Evolutionary conservation across 1,140 invertebrate genomes (phyloP), one percentile per base, ranked within the genome.

Genomic region (Liolophura sinensis): DNA sequence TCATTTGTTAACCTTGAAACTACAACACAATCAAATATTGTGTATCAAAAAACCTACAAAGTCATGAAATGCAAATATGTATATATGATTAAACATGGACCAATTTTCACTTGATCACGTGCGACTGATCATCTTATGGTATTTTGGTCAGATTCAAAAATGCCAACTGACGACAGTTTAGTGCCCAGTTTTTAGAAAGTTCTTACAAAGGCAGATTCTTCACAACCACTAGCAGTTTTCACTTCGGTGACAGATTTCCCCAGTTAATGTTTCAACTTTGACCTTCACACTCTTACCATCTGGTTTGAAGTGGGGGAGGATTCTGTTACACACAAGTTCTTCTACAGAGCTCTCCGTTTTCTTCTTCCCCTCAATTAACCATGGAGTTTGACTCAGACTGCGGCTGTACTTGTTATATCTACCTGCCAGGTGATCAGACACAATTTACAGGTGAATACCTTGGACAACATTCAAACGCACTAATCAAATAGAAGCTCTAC

Each of bases 341-440:
- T 98, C 92, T 0, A 98, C 92, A 0, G 95, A 98, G 25, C 89
- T 89, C 70, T 92, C 91, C 84, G 92, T 89, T 71, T 92, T 90
- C 64, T 91, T 88, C 69, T 89, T 88, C 0, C 94, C 94, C 73
- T 93, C 89, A 54, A 97, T 85, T 25, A 97, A 80, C 96, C 96
- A 99, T 0, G 96, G 95, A 0, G 95, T 97, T 86, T 99, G 97
- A 62, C 93, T 92, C 11, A 99, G 82, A 68, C 89, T 87, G 60
- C 96, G 87, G 20, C 92, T 93, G 77, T 91, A 90, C 84, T 99
- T 99, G 66, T 91, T 89, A 81, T 99, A 98, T 40, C 94, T 85
- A 56, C 91, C 91, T 89, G 70, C 6, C 64, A 73, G 51, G 57
- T 40, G 51, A 22, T 22, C 16, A 47, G 20, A 46, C 55, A 55